phyloP scores from a whole-genome alignment of 2,797 vertebrate species.

The Micrastur ruficollis region DNA sequence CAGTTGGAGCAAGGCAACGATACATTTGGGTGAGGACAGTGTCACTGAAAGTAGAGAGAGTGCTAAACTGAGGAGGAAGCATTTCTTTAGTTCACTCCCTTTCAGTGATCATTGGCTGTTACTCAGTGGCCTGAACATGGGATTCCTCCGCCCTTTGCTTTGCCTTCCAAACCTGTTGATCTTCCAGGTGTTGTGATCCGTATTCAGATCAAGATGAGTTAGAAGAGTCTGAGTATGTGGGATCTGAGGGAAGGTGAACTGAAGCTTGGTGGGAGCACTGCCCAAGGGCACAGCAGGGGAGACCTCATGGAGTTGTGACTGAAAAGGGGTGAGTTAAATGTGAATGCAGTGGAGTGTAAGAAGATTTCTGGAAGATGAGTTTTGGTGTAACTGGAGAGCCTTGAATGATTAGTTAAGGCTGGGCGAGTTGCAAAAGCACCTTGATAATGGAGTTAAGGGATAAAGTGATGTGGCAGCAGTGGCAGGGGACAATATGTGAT shows the following conservation, averaged over 20 bases:
- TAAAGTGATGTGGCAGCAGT: not conserved
- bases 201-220: not conserved
- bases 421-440: not conserved
- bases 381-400: not conserved
- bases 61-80: not conserved
- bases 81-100: not conserved
- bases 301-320: not conserved
- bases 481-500: not conserved
- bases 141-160: not conserved
- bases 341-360: not conserved
- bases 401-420: not conserved
- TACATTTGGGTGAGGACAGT: not conserved
- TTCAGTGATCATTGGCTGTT: not conserved
- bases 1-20: not conserved
- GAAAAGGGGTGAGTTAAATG: not conserved
- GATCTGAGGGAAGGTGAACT: not conserved
- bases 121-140: not conserved
- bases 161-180: not conserved
- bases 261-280: not conserved
- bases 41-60: not conserved
- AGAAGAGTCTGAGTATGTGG: not conserved
- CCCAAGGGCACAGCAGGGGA: fast-evolving
- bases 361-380: not conserved
- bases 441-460: not conserved
- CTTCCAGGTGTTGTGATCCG: not conserved